phyloP scores from a whole-genome alignment of 2,888 invertebrate species.

The Herminia tarsipennalis region DNA sequence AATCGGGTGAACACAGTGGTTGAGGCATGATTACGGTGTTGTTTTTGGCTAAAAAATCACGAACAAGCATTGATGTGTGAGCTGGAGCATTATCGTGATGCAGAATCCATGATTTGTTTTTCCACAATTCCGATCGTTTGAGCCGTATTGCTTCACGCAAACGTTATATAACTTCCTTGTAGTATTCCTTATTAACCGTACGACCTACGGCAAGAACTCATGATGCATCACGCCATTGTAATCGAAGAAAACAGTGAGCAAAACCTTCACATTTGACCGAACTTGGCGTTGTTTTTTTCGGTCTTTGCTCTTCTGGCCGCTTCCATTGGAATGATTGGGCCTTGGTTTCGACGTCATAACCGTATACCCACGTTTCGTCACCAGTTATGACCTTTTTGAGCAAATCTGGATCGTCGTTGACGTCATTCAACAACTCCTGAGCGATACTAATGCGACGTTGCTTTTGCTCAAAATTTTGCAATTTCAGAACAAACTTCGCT shows the following conservation, averaged over 20 bases:
- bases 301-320: neutral
- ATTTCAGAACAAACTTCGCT: neutral
- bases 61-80: too few relatives aligned
- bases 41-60: neutral
- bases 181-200: neutral
- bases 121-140: neutral
- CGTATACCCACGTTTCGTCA: slow-evolving; percentile 1
- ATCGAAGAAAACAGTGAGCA: neutral
- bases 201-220: neutral
- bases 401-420: neutral
- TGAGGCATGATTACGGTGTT: too few relatives aligned
- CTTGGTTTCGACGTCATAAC: slow-evolving; percentile 1
- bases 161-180: neutral
- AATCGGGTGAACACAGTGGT: too few relatives aligned
- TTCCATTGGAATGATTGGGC: neutral
- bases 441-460: too few relatives aligned
- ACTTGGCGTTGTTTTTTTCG: neutral
- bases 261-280: neutral
- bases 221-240: too few relatives aligned
- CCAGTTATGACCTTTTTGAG: slow-evolving; percentile 7
- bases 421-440: neutral
- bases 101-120: neutral
- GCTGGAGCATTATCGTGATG: neutral
- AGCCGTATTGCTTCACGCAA: too few relatives aligned
- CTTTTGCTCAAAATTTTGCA: too few relatives aligned